Base-by-base conservation (phyloP, 2,797 vertebrate genomes). In the Sphenopsis melanotis region DNA sequence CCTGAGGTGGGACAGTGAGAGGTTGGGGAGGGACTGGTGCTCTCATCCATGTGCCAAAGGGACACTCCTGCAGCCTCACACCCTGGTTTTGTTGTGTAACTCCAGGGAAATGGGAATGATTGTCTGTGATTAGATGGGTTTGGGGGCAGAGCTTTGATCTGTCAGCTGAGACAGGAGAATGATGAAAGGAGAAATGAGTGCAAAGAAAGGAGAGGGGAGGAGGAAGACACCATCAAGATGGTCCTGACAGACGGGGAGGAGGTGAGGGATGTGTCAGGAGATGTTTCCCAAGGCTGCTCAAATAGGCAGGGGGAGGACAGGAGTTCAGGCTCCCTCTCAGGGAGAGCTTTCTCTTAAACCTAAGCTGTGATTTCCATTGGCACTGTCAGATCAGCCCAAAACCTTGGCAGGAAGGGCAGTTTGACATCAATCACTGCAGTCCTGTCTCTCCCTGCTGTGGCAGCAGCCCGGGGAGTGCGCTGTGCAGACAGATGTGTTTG, bases 381-480 rank as follows among this genome's bases (percentile, higher is more conserved):
- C 52, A 6, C 21, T 1, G 4, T 86, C 87, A 89, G 89, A 41
- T 57, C 83, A 77, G 77, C 61, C 59, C 0, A 2, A 44, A 81
- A n/a, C 2, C 1, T 39, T 14, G 92, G 37, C 76, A 87, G 83
- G 41, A 87, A 81, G 77, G 89, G 82, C 89, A 74, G 83, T 60
- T 83, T 95, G 94, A 94, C 91, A 95, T 59, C 88, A 91, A 57
- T 85, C 94, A 80, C 79, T 56, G 60, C 24, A 75, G 70, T 3
- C 34, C 85, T 55, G 50, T 79, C 89, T 91, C 71, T 57, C 34
- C 63, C 65, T 22, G 55, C 4, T 42, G 89, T 94, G 24, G 17
- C 74, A 66, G 94, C 77, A 93, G 32, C 70, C 83, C 0, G 3
- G 12, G 60, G 63, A 79, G 72, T 6, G 69, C 9, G 7, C 70